phyloP scores from a whole-genome alignment of 2,113 vertebrate genomes.

The Cephalopholis sonnerati region DNA sequence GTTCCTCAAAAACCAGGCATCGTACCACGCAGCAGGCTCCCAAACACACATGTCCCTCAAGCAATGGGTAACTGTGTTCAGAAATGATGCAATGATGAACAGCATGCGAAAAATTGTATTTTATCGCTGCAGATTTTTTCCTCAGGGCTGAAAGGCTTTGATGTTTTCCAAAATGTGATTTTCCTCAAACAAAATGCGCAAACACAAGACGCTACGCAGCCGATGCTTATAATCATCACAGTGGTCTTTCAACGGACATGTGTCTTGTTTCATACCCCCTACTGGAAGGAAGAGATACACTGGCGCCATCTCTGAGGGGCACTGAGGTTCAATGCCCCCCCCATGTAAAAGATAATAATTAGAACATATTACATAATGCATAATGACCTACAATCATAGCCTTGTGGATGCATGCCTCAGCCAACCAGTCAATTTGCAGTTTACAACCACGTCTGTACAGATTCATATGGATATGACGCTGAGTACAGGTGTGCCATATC shows the following conservation, averaged over 20 bases:
- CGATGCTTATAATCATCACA: neutral
- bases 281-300: neutral
- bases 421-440: too few species aligned
- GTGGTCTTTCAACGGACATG: neutral
- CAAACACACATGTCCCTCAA: neutral
- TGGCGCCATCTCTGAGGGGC: too few species aligned
- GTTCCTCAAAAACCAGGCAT: neutral
- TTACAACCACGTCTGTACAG: too few species aligned
- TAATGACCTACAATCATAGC: too few species aligned
- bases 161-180: neutral
- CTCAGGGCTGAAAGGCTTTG: neutral
- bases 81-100: neutral
- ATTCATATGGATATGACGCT: too few species aligned
- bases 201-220: neutral
- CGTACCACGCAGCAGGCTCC: neutral
- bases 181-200: neutral
- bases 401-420: too few species aligned
- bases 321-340: too few species aligned
- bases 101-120: neutral
- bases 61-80: neutral
- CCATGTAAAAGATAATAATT: too few species aligned
- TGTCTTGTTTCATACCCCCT: neutral
- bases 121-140: neutral
- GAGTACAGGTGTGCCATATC: too few species aligned
- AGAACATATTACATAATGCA: too few species aligned